Percentiles rank a stretch among this genome's conserved stretches.
Conservation (phyloP, 2,888 invertebrate genomes). For the Caenorhabditis wallacei region DNA sequence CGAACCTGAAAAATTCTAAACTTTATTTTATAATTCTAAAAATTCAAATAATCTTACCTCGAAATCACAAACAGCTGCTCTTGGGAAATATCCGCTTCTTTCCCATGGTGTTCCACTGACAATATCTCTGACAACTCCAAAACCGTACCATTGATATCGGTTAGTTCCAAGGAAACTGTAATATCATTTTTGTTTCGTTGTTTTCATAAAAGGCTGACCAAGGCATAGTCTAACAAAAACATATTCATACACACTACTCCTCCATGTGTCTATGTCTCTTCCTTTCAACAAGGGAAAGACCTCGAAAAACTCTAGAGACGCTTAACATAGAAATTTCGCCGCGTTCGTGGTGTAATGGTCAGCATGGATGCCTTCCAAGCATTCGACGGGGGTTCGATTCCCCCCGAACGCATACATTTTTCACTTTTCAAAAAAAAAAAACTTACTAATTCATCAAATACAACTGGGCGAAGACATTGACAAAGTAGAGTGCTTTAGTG, state of each 20-base stretch:
- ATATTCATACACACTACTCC: not conserved
- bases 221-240: too few species aligned
- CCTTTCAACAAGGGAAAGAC: not conserved
- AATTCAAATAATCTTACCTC: constrained; percentile 58
- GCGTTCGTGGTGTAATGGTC: constrained; percentile 78
- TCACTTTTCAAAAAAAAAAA: constrained; percentile 2
- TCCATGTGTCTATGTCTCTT: constrained; percentile 6
- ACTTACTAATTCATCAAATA: constrained; percentile 79
- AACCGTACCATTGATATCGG: constrained; percentile 81
- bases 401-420: constrained; percentile 73
- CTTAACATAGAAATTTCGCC: not conserved
- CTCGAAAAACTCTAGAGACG: constrained; percentile 6
- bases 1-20: constrained; percentile 73
- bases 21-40: not conserved
- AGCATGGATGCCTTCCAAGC: constrained; percentile 79
- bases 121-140: constrained; percentile 79
- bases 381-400: constrained; percentile 78
- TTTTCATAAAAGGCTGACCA: too few species aligned
- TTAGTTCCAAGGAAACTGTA: constrained; percentile 80
- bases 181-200: too few species aligned
- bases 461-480: constrained; percentile 78
- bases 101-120: constrained; percentile 80
- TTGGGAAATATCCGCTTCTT: constrained; percentile 77
- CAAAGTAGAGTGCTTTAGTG: constrained; percentile 78
- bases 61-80: constrained; percentile 82